Evolutionary conservation across 1,140 invertebrate species (phyloP), one percentile per base, ranked within the genome.

Genomic region (Drosophila pallidifrons): DNA sequence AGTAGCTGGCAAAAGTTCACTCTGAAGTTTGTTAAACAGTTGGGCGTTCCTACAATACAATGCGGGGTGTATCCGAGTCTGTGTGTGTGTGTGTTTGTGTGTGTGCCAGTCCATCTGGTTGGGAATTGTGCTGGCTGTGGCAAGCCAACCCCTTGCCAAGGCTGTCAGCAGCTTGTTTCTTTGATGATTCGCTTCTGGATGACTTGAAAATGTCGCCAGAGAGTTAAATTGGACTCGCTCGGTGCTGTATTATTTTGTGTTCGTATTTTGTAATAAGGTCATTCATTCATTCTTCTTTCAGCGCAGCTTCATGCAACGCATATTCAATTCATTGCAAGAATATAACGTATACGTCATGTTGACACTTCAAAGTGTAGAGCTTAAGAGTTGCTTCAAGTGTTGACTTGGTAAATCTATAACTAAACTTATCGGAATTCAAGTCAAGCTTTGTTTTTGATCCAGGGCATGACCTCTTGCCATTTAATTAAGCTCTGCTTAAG

Each of bases 11-110:
- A 82, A 73, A 67, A 67, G 54, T 73, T 67, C 41, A 57, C 43
- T 58, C 64, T 76, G 46, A 82, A 79, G 80, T 82, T 79, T 67
- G 80, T 75, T 83, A 83, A 83, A 83, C 80, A 82, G 67, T 45
- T 66, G 80, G 80, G 76, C 75, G 80, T 81, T 61, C n/a, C 59
- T n/a, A 43, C 35, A 58, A 58, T 46, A 46, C 55, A 52, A 32
- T 52, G 28, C 20, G 10, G 16, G 15, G 47, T 28, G 47, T 38
- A 47, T 38, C 5, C 16, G n/a, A 16, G 38, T 52, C 49, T 55
- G 51, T n/a, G 54, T 38, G 32, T 10, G 32, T 15, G 35, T 38
- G 47, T 54, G 49, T 10, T 13, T 43, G 55, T 43, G 38, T 43
- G 55, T 11, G 55, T 41, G 32, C 10, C 32, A 46, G 63, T 65